Base-by-base conservation (phyloP, 2,113 vertebrate species). In the Atlantisia rogersi region DNA sequence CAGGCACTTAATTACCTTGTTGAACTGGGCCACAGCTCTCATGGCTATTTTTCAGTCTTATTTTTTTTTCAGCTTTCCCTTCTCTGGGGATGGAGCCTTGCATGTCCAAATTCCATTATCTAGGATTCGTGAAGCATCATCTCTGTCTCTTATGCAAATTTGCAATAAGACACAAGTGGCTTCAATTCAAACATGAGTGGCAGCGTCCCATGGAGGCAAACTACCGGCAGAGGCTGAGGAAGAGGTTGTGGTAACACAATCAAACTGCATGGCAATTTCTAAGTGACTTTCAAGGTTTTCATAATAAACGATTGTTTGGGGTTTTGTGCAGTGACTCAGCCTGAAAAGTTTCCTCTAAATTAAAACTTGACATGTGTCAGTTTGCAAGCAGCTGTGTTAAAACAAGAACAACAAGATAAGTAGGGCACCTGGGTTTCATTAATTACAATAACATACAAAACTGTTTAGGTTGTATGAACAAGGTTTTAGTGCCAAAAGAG, bases 101-200 rank as follows among this genome's bases (percentile, higher is more conserved):
- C 88, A 74, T 62, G 85, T 94, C 95, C 95, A 96, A 85, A 94
- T 84, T 94, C 92, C 87, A 95, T 96, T 95, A 97, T 96, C 95
- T 94, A 71, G 91, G 90, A 96, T 91, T 95, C 82, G 63, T 88
- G 95, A 96, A 96, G 96, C 94, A 96, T 88, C 83, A 95, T 95
- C 82, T 97, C 93, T 94, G 85, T 92, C 95, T 97, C 77, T 88
- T 87, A 94, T 97, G 95, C 81, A 97, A 90, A 96, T 97, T 95
- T 97, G 94, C 90, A 94, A 64, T 95, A 88, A 94, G 94, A 96
- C 77, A 96, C 67, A 97, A 95, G 90, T 92, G 91, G 94, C 76
- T 94, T 92, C 96, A 97, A 93, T 92, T 96, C 94, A 95, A 92
- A 91, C 84, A 79, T 50, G 69, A 95, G 87, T 91, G 77, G 94